phyloP scores from a whole-genome alignment of 1,140 invertebrate species.

The Danaus melanippus region DNA sequence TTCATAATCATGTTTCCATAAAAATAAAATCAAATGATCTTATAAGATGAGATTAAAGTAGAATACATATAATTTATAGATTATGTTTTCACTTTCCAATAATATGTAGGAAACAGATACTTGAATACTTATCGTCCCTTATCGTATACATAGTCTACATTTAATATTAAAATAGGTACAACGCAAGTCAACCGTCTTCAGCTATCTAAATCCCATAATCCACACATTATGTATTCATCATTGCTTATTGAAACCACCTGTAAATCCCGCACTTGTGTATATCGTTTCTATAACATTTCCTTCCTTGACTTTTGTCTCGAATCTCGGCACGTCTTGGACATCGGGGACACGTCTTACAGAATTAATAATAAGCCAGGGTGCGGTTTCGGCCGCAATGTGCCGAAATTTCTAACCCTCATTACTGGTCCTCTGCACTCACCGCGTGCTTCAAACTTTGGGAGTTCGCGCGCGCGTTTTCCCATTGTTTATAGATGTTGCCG shows the following conservation, averaged over 20 bases:
- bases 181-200: constrained; percentile 30
- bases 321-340: constrained; percentile 71
- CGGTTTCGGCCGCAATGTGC: constrained; percentile 64
- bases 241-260: constrained; percentile 69
- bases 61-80: too few species aligned
- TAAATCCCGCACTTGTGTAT: constrained; percentile 57
- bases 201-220: constrained; percentile 47
- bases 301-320: constrained; percentile 63
- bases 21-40: too few species aligned
- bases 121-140: too few species aligned
- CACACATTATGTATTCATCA: constrained; percentile 69
- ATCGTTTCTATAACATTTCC: constrained; percentile 25
- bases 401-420: constrained; percentile 70
- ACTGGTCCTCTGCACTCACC: constrained; percentile 63
- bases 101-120: too few species aligned
- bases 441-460: constrained; percentile 56
- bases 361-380: constrained; percentile 71
- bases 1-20: too few species aligned
- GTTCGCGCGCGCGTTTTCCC: constrained; percentile 56
- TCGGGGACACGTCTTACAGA: constrained; percentile 70
- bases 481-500: constrained; percentile 64
- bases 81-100: too few species aligned
- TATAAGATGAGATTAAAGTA: too few species aligned
- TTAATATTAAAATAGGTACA: constrained; percentile 4
- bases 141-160: too few species aligned